Percentiles rank a stretch among this genome's conserved stretches.
phyloP scores from a whole-genome alignment of 2,113 vertebrate genomes.

The Origma solitaria region DNA sequence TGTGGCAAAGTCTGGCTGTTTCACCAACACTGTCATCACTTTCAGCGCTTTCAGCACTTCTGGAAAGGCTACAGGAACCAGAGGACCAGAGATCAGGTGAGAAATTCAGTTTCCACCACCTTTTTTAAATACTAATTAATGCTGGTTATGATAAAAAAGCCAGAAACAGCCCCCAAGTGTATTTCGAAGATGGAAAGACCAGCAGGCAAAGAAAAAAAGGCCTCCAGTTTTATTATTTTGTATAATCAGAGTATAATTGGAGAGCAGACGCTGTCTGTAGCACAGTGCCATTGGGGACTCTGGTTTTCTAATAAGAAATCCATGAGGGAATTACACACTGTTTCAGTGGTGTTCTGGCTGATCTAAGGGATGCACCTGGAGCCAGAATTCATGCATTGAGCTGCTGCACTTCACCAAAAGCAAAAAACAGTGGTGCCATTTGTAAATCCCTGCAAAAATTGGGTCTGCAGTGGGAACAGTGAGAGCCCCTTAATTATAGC shows the following conservation, averaged over 20 bases:
- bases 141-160: not conserved
- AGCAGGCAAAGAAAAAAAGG: slow-evolving; percentile 22
- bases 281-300: not conserved
- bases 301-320: slow-evolving; percentile 39
- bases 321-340: not conserved
- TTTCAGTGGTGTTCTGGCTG: not conserved
- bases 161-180: not conserved
- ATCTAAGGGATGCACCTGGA: slow-evolving; percentile 33
- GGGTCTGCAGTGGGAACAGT: not conserved
- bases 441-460: slow-evolving; percentile 25
- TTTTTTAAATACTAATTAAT: slow-evolving; percentile 47
- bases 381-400: not conserved
- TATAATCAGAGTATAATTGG: slow-evolving; percentile 38
- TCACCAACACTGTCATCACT: accelerated
- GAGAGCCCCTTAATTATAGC: slow-evolving; percentile 24
- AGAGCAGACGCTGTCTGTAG: slow-evolving; percentile 33
- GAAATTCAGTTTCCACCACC: not conserved
- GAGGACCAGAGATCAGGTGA: slow-evolving; percentile 17
- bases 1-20: not conserved
- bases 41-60: not conserved
- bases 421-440: not conserved
- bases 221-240: slow-evolving; percentile 37
- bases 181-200: not conserved
- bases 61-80: slow-evolving; percentile 15
- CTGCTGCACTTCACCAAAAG: not conserved